Evolutionary conservation across 1,140 invertebrate genomes (phyloP), one percentile per base, ranked within the genome.

Genomic region (Tetragnatha versicolor): DNA sequence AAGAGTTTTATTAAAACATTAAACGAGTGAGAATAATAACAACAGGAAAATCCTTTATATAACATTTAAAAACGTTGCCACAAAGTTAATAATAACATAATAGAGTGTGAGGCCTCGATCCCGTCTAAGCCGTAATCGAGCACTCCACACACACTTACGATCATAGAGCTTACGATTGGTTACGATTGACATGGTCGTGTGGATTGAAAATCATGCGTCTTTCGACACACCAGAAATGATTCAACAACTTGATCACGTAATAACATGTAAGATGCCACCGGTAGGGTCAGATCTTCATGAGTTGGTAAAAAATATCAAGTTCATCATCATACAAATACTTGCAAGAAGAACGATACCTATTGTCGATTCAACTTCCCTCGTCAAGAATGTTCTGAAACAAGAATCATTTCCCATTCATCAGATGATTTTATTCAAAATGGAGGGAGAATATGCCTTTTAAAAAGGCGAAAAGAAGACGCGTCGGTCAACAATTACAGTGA

Each of bases 101-200:
- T n/a, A n/a, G n/a, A n/a, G n/a, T n/a, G n/a, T n/a, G n/a, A n/a
- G n/a, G n/a, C n/a, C n/a, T n/a, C n/a, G n/a, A n/a, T n/a, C n/a
- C n/a, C n/a, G n/a, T n/a, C n/a, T n/a, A n/a, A n/a, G n/a, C n/a
- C n/a, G n/a, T n/a, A n/a, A n/a, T n/a, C n/a, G n/a, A n/a, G n/a
- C n/a, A n/a, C n/a, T n/a, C n/a, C n/a, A n/a, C n/a, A n/a, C n/a
- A n/a, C n/a, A n/a, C n/a, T n/a, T n/a, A n/a, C n/a, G n/a, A n/a
- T n/a, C n/a, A n/a, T n/a, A n/a, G n/a, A n/a, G n/a, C n/a, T n/a
- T n/a, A n/a, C n/a, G n/a, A n/a, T n/a, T n/a, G n/a, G n/a, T n/a
- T n/a, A n/a, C n/a, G n/a, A n/a, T 86, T 17, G 85, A 88, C 68
- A 82, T 85, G 47, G 73, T 88, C 2, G 33, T 85, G 17, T 87